A percentile compares a stretch with the other conserved stretches of the same genome.
Conservation (phyloP, 2,113 vertebrate species). For the Rhegmatorhina hoffmannsi region DNA sequence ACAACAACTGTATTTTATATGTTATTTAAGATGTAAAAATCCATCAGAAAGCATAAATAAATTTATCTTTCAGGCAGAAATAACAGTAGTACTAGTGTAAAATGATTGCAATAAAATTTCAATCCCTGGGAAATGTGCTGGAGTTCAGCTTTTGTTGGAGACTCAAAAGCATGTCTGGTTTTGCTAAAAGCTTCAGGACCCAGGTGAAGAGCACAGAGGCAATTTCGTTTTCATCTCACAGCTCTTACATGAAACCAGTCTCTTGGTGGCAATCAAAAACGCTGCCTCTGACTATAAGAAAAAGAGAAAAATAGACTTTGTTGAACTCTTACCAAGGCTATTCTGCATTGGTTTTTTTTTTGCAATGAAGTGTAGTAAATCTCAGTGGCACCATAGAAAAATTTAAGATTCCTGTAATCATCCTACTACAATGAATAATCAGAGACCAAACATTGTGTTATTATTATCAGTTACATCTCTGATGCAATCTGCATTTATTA, state of each 20-base stretch:
- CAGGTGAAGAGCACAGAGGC: neutral
- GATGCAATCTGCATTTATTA: slow-evolving; percentile 51
- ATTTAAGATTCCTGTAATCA: neutral
- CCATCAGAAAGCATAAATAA: neutral
- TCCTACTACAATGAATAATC: slow-evolving; percentile 41
- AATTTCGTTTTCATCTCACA: neutral
- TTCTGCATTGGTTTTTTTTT: neutral
- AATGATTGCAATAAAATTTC: neutral
- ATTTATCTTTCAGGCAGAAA: neutral
- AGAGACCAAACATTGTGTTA: slow-evolving; percentile 7
- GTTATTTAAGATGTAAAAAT: neutral
- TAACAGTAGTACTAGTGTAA: neutral
- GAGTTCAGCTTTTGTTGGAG: neutral
- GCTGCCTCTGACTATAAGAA: neutral
- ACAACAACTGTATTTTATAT: neutral
- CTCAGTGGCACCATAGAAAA: neutral
- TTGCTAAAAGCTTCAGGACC: neutral
- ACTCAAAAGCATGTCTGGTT: neutral
- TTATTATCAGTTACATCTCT: slow-evolving; percentile 13
- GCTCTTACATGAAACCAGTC: neutral
- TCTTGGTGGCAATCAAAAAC: neutral
- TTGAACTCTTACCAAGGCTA: neutral
- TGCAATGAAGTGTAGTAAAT: neutral
- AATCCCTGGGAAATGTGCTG: accelerated
- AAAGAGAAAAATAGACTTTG: slow-evolving; percentile 12